Percentiles rank a stretch among this genome's conserved stretches.
These are phyloP conservation scores for Ceramica pisi DNA, from an alignment of 2,888 invertebrate species.

Conservation along the genomic window DNA sequence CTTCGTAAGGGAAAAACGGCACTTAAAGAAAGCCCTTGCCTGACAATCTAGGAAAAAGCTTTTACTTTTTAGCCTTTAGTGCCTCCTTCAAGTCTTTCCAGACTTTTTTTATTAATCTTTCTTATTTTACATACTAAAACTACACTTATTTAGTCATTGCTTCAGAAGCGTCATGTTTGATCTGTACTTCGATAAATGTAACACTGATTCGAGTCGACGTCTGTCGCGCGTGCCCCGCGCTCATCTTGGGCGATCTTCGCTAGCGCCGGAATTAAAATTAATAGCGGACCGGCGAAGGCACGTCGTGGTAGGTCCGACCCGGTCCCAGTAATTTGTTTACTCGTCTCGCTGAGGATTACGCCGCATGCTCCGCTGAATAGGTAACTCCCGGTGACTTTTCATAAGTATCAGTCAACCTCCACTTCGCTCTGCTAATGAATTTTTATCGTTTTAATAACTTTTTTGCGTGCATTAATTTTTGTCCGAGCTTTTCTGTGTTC, in stretches of 20 bases:
- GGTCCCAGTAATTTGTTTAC: constrained; percentile 89
- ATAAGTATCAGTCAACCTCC: constrained; percentile 68
- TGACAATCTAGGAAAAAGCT: background rate
- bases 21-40: background rate
- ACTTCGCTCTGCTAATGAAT: constrained; percentile 62
- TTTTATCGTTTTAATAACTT: constrained; percentile 63
- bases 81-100: too few species aligned
- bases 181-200: constrained; percentile 54
- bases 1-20: too few species aligned
- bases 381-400: constrained; percentile 86
- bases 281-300: constrained; percentile 85
- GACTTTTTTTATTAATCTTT: background rate
- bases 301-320: constrained; percentile 79
- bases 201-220: constrained; percentile 65
- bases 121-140: background rate
- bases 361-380: constrained; percentile 88
- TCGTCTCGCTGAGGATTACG: constrained; percentile 88
- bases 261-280: constrained; percentile 89
- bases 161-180: constrained; percentile 38
- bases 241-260: constrained; percentile 87
- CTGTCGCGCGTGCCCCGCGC: constrained; percentile 84
- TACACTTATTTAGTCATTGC: constrained; percentile 3
- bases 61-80: too few species aligned
- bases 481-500: constrained; percentile 3
- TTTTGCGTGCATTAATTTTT: constrained; percentile 38